phyloP scores from a whole-genome alignment of 2,113 vertebrate genomes.

The Stigmatopora nigra region DNA sequence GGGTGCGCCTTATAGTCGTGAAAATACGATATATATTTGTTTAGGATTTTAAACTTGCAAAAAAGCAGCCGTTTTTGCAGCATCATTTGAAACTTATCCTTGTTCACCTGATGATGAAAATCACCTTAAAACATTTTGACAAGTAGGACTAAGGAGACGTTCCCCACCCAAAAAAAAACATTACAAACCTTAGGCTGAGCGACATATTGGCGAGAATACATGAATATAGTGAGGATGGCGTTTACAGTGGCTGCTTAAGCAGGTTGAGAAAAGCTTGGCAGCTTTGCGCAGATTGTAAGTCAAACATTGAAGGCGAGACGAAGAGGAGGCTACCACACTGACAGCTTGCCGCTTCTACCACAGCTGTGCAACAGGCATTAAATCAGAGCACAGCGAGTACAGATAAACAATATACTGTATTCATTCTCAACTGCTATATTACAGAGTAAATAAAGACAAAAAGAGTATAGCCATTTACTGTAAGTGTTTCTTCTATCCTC shows the following conservation, averaged over 20 bases:
- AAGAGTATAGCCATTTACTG: background rate
- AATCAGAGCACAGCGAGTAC: constrained; percentile 43
- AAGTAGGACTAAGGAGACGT: constrained; percentile 12
- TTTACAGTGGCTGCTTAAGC: constrained; percentile 15
- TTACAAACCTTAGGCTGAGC: constrained; percentile 4
- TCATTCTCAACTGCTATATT: background rate
- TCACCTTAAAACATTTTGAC: constrained; percentile 6
- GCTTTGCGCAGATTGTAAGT: constrained; percentile 29
- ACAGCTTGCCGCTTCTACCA: constrained; percentile 50
- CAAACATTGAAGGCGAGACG: constrained; percentile 22
- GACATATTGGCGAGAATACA: constrained; percentile 10
- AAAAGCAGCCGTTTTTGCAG: constrained; percentile 22
- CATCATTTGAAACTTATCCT: constrained; percentile 19
- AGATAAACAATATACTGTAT: background rate
- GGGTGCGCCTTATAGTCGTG: too few species aligned
- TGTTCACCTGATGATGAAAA: constrained; percentile 29
- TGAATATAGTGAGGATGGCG: constrained; percentile 2
- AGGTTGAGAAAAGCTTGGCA: constrained; percentile 41
- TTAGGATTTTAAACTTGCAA: constrained; percentile 10
- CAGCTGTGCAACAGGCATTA: constrained; percentile 42
- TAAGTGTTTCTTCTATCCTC: too few species aligned
- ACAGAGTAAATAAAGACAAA: background rate
- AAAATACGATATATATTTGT: too few species aligned
- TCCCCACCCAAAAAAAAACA: constrained; percentile 11
- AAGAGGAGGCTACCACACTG: constrained; percentile 38